Evolutionary conservation across 2,888 invertebrate genomes (phyloP), one percentile per base, ranked within the genome.

Genomic region (Didymodactylos carnosus): DNA sequence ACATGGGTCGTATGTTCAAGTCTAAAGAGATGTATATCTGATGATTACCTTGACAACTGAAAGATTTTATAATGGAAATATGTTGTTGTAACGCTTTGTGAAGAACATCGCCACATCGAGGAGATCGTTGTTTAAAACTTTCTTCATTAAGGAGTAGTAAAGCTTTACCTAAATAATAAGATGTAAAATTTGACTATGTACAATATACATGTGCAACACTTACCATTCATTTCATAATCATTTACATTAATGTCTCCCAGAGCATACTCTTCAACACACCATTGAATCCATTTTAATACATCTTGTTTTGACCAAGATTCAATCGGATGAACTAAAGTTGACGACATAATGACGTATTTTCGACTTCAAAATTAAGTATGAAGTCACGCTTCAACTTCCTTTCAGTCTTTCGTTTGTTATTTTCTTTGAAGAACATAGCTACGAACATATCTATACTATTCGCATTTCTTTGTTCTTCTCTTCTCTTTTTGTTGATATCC

Each of bases 211-310:
- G 7, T 7, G 8, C 6, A 43, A n/a, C n/a, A 23, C 23, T 49
- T n/a, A 62, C 62, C 62, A 62, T 62, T 62, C 62, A 62, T 62
- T 62, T 62, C 62, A 35, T 35, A 62, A n/a, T 62, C 62, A n/a
- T n/a, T 62, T 35, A 35, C 19, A 35, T 62, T 62, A 35, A 62
- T 35, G n/a, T 62, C 62, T n/a, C 62, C 62, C 35, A 62, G 35
- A n/a, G 62, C 29, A 62, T 62, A 62, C 35, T 62, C 62, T 10
- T 62, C 62, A 19, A 62, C 35, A 62, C 62, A 62, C 29, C 35
- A 62, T 62, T 62, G 35, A 29, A 62, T 62, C 62, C 62, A 62
- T 62, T 62, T 62, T n/a, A 35, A 35, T 62, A 62, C 62, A 62
- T 62, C 62, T n/a, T 19, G 7, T 35, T 62, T 62, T 8, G 19